Base-by-base conservation (phyloP, 2,797 vertebrate genomes). In the Diplodus sargus region DNA sequence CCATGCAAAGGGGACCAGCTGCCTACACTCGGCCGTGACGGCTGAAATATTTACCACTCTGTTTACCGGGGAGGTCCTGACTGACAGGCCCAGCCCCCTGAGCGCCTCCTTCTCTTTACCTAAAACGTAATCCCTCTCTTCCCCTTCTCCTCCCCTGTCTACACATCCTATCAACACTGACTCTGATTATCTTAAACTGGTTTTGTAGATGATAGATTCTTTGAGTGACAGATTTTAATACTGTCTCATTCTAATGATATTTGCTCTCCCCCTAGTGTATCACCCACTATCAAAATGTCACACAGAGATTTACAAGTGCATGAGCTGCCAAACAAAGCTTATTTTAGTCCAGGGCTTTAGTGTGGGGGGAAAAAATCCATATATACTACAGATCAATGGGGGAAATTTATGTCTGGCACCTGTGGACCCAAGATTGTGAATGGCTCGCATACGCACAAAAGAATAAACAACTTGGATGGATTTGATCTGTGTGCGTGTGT, bases 21-120 rank as follows among this genome's bases (percentile, higher is more conserved):
- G 94, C 91, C 92, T 89, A 92, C 93, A 94, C 94, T 95, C 87
- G 87, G 91, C 91, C 66, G 81, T 96, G 94, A 95, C 91, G 91
- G 93, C 91, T 95, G 91, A 95, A 95, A 95, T 95, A 95, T 95
- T 95, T 95, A 93, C 92, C 91, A 90, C 93, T 94, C 90, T 92
- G 93, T 94, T 95, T 92, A 88, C 87, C 87, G 78, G 90, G 89
- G 85, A 90, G 67, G 77, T 90, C 89, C 90, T 87, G 88, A 93
- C 82, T 82, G 85, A 94, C 85, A 90, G 77, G 48, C 70, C 14
- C 56, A 1, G 1, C 53, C 28, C 15, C 64, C 16, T 17, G 7
- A 49, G 48, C 67, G 2, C 64, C 69, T 75, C 59, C 43, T 58
- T 73, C 54, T 42, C 48, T 63, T 76, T 70, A 61, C 72, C 76